phyloP scores from a whole-genome alignment of 2,113 vertebrate genomes.

The Acrocephalus kingi region DNA sequence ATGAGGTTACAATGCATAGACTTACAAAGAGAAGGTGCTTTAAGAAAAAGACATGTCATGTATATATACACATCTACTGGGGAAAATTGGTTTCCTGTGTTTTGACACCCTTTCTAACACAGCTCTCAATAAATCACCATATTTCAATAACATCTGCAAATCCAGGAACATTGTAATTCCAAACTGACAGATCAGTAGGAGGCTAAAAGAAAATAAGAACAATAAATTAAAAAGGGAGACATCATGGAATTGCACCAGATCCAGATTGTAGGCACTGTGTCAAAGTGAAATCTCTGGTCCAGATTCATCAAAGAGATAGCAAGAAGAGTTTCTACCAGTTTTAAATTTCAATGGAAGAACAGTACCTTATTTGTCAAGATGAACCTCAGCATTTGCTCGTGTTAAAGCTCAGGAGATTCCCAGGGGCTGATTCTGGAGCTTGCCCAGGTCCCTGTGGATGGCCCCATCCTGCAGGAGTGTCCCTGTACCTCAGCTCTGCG shows the following conservation, averaged over 20 bases:
- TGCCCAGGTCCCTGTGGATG: background rate
- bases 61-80: background rate
- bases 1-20: background rate
- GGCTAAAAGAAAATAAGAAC: slow-evolving; percentile 8
- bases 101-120: slow-evolving; percentile 23
- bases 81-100: background rate
- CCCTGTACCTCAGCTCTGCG: background rate
- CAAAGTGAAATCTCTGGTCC: background rate
- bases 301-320: background rate
- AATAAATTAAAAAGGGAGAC: background rate
- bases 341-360: background rate
- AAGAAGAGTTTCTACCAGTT: background rate
- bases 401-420: background rate
- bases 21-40: slow-evolving; percentile 15
- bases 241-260: background rate
- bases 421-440: background rate
- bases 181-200: slow-evolving; percentile 23
- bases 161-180: slow-evolving; percentile 19
- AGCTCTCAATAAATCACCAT: background rate
- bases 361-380: background rate
- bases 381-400: background rate
- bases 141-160: slow-evolving; percentile 51
- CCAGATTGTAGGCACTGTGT: background rate
- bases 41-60: background rate
- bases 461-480: background rate